Evolutionary conservation across 2,888 invertebrate genomes (phyloP), one percentile per base, ranked within the genome.

Genomic region (Drosophila kanekoi): DNA sequence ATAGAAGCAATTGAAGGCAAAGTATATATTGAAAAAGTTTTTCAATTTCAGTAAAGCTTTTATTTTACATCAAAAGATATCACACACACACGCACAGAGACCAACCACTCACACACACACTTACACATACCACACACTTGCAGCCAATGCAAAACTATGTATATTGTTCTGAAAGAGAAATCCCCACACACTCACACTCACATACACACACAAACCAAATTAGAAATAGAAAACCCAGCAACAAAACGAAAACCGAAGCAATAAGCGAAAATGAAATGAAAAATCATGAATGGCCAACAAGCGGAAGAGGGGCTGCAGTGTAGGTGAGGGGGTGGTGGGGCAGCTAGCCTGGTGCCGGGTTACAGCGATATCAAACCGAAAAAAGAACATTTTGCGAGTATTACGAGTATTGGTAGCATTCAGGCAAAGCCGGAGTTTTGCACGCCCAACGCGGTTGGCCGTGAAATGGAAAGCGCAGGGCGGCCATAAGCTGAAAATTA

Each of bases 181-280:
- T 71, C 52, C 75, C 43, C 54, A 37, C 47, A 72, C 59, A 84
- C 57, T 64, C 61, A 35, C 59, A 68, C 60, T 20, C 53, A 76
- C 58, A 38, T 54, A n/a, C n/a, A 35, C 61, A 68, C 59, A 41
- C 59, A 70, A 49, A 87, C 69, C 64, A 83, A 88, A 83, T 83
- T 83, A 88, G 88, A 82, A 83, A 82, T 69, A 66, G 75, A 63
- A 79, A 86, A 70, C 49, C 53, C 69, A 57, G 52, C 67, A 82
- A 72, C 83, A 65, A 73, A 83, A 88, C 72, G 69, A 79, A 73
- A 81, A 79, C 73, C 73, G 87, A 79, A 77, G 85, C 87, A 89
- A 87, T 84, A 87, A 85, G 79, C 77, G 85, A 85, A 89, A 89
- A 89, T 87, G 87, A 85, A 85, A 85, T 89, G 89, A 89, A 89